A percentile compares a stretch with the other conserved stretches of the same genome.
Conservation (phyloP, 2,888 invertebrate genomes). For the Athripsodes cinereus region DNA sequence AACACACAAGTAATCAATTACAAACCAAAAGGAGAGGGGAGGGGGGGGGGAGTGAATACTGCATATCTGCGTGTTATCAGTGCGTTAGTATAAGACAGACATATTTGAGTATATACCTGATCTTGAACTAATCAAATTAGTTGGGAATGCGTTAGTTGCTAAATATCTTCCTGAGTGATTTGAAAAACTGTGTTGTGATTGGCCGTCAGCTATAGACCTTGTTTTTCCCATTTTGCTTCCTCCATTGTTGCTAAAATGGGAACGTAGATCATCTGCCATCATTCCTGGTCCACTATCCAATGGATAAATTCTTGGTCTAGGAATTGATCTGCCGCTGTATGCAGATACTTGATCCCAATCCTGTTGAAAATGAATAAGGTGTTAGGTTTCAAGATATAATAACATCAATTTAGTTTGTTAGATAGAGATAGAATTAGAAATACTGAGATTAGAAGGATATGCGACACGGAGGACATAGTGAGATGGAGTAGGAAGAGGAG, state of each 20-base stretch:
- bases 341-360: conserved; percentile 88
- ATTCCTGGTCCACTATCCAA: conserved; percentile 57
- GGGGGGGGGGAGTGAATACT: too few relatives aligned
- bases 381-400: too few relatives aligned
- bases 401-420: too few relatives aligned
- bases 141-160: conserved; percentile 59
- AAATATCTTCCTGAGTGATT: conserved; percentile 75
- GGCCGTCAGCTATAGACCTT: conserved; percentile 82
- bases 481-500: too few relatives aligned
- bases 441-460: too few relatives aligned
- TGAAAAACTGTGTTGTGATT: conserved; percentile 84
- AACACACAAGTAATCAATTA: too few relatives aligned
- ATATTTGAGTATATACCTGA: conserved; percentile 46
- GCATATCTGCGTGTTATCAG: too few relatives aligned
- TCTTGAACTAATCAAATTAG: conserved; percentile 69
- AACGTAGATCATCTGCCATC: conserved; percentile 65
- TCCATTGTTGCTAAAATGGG: conserved; percentile 66
- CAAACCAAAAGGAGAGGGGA: too few relatives aligned
- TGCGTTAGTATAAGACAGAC: too few relatives aligned
- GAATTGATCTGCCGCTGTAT: conserved; percentile 85
- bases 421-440: too few relatives aligned
- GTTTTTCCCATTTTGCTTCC: conserved; percentile 30
- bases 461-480: too few relatives aligned
- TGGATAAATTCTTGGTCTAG: conserved; percentile 79
- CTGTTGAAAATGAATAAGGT: conserved; percentile 30